Conservation (phyloP, 1,140 invertebrate genomes). For the Apocrypta bakeri region DNA sequence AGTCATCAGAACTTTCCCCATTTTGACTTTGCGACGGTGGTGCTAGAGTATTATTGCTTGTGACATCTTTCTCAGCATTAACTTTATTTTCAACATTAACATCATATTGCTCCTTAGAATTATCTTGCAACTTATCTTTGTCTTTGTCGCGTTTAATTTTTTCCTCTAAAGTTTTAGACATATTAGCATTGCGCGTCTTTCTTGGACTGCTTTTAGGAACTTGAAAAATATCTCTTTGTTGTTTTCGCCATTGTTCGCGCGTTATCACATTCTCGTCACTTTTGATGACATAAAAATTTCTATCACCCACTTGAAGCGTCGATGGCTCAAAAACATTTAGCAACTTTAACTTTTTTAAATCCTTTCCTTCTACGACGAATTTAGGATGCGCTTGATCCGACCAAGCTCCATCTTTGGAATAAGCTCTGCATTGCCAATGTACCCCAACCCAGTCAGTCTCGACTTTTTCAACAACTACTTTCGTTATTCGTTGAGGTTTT, state of each 20-base stretch:
- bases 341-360: conserved; percentile 84
- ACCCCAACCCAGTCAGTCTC: conserved; percentile 81
- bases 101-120: conserved; percentile 50
- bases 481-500: conserved; percentile 75
- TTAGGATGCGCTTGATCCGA: conserved; percentile 80
- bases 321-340: conserved; percentile 92
- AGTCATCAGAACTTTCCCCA: conserved; percentile 71
- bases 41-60: conserved; percentile 58
- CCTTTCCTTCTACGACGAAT: conserved; percentile 82
- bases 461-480: conserved; percentile 79
- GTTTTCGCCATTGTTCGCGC: conserved; percentile 77
- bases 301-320: conserved; percentile 90
- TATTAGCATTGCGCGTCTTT: conserved; percentile 61
- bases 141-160: conserved; percentile 57
- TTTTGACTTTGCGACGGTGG: conserved; percentile 61
- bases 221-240: conserved; percentile 69
- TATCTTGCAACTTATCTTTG: conserved; percentile 56
- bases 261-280: conserved; percentile 76
- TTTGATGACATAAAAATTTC: conserved; percentile 81
- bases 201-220: conserved; percentile 71
- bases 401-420: conserved; percentile 78
- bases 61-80: conserved; percentile 55
- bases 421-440: conserved; percentile 87
- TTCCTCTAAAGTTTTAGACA: conserved; percentile 61
- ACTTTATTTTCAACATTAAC: conserved; percentile 58